Evolutionary conservation across 2,888 invertebrate genomes (phyloP).

Genomic region (Bedellia somnulentella): DNA sequence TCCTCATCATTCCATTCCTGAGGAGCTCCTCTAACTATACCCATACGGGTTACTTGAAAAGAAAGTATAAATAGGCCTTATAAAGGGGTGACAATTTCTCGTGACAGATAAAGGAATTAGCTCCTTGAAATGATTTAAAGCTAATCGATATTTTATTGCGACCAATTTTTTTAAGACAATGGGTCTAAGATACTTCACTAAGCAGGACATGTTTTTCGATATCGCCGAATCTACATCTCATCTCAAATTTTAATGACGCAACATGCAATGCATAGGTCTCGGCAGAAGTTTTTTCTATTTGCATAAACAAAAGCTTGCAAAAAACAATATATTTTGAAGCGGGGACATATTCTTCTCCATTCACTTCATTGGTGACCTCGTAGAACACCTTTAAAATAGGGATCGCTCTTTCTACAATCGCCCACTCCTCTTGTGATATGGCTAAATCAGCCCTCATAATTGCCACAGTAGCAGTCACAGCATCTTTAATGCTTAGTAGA

Average conservation of each 20-base stretch:
- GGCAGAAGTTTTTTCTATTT: neutral
- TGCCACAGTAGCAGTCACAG: neutral
- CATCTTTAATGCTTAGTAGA: neutral
- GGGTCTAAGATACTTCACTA: no score
- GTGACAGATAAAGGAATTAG: neutral
- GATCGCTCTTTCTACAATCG: neutral
- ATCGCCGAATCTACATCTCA: no score
- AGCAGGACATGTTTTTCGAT: no score
- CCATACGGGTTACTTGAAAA: neutral
- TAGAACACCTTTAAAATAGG: neutral
- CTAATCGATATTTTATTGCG: neutral
- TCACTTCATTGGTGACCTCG: neutral
- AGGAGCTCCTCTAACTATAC: neutral
- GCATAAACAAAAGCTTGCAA: neutral
- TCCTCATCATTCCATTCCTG: neutral
- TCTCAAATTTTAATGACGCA: no score
- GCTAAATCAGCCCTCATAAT: neutral
- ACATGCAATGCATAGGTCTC: no score
- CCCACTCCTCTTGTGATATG: neutral
- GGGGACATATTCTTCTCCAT: constrained; percentile 1
- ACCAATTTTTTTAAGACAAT: neutral
- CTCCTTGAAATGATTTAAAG: neutral
- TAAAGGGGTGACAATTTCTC: neutral
- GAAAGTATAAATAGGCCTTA: neutral
- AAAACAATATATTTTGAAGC: neutral